phyloP scores from a whole-genome alignment of 2,113 vertebrate species.

The Gorsachius goisagi region DNA sequence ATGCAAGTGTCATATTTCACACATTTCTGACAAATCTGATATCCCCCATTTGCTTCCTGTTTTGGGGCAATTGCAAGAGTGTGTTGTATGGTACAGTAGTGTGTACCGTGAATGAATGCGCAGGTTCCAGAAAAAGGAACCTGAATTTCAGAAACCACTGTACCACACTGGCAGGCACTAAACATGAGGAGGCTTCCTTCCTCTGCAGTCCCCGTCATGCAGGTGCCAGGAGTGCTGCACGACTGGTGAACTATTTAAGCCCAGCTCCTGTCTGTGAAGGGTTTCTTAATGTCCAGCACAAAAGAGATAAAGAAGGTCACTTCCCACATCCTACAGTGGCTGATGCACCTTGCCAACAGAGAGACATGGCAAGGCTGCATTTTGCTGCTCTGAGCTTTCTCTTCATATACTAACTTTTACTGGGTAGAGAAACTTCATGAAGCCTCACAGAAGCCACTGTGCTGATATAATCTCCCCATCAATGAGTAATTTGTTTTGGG shows the following conservation, averaged over 20 bases:
- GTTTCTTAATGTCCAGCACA: not conserved
- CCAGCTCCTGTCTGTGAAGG: not conserved
- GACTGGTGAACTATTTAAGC: not conserved
- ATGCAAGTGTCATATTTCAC: not conserved
- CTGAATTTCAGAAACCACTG: accelerated
- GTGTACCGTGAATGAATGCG: not conserved
- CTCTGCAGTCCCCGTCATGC: not conserved
- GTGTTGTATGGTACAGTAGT: not conserved
- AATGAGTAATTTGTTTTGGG: not conserved
- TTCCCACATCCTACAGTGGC: not conserved
- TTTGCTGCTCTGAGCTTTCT: not conserved
- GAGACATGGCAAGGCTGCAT: not conserved
- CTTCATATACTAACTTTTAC: not conserved
- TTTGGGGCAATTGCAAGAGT: not conserved
- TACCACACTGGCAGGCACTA: too few relatives aligned
- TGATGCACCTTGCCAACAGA: not conserved
- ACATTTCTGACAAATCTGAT: not conserved
- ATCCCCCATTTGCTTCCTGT: not conserved
- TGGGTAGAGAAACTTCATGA: not conserved
- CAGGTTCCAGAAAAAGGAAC: not conserved
- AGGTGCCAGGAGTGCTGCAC: not conserved
- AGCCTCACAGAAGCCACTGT: not conserved
- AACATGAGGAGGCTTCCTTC: not conserved
- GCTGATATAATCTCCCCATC: not conserved
- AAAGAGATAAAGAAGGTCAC: not conserved